These are phyloP conservation scores for Tylochromis polylepis DNA, from an alignment of 2,113 vertebrate genomes.

Conservation along the genomic window DNA sequence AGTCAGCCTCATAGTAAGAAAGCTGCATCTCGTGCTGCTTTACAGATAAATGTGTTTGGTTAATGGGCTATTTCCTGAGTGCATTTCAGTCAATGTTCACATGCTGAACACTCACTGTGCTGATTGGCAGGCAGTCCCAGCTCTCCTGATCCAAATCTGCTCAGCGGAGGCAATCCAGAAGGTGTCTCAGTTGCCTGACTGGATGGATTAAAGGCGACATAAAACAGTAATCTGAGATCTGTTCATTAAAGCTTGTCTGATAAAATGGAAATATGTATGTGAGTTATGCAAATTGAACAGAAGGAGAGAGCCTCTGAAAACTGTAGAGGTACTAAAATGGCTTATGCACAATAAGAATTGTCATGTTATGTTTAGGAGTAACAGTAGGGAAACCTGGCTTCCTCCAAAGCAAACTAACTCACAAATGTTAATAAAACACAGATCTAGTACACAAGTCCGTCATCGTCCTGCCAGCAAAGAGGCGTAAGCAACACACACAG, in stretches of 20 bases:
- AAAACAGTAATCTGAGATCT: slow-evolving; percentile 49
- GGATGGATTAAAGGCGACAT: slow-evolving; percentile 39
- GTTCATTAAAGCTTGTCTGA: slow-evolving; percentile 39
- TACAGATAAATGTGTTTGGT: slow-evolving; percentile 8
- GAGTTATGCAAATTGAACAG: slow-evolving; percentile 28
- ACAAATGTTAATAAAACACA: background rate
- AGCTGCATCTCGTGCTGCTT: background rate
- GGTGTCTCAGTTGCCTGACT: slow-evolving; percentile 44
- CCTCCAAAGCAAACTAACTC: background rate
- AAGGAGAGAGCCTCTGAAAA: background rate
- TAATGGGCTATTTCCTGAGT: slow-evolving; percentile 14
- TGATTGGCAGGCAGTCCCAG: slow-evolving; percentile 36
- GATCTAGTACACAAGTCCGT: background rate
- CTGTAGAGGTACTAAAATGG: background rate
- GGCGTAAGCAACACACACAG: background rate
- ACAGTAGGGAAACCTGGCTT: background rate
- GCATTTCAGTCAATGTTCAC: background rate
- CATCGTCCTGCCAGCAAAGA: background rate
- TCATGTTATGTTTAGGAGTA: background rate
- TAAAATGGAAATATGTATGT: slow-evolving; percentile 45
- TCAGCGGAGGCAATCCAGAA: slow-evolving; percentile 34
- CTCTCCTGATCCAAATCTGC: slow-evolving; percentile 45
- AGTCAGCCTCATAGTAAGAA: background rate
- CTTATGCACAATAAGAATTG: background rate
- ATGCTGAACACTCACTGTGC: background rate